Percentiles rank a stretch among this genome's conserved stretches.
These are phyloP conservation scores for Megamerina dolium DNA, from an alignment of 2,888 invertebrate species.

Conservation along the genomic window DNA sequence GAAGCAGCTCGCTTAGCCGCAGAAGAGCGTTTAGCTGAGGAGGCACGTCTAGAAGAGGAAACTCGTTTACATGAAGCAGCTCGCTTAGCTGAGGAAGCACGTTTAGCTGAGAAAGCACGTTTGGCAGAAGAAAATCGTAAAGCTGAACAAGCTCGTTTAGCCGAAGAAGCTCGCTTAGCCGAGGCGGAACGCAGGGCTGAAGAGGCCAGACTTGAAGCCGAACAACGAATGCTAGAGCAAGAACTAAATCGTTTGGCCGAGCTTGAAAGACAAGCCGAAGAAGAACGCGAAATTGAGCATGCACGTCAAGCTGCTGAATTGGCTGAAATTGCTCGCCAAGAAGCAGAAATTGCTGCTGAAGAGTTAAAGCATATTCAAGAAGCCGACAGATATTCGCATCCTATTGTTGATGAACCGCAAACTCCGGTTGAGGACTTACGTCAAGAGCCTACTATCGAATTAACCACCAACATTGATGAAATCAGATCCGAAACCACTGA, in stretches of 20 bases:
- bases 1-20: conserved; percentile 49
- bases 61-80: conserved; percentile 48
- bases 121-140: conserved; percentile 47
- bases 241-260: conserved; percentile 52
- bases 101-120: conserved; percentile 48
- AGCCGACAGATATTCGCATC: conserved; percentile 26
- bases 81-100: conserved; percentile 47
- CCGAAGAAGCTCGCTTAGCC: conserved; percentile 50
- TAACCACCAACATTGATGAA: conserved; percentile 28
- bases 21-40: conserved; percentile 43
- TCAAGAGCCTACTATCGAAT: conserved; percentile 31
- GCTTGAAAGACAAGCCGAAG: conserved; percentile 52
- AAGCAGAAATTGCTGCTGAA: conserved; percentile 57
- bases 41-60: conserved; percentile 15
- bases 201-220: conserved; percentile 51
- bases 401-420: conserved; percentile 46
- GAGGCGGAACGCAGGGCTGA: conserved; percentile 49
- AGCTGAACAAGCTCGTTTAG: conserved; percentile 49
- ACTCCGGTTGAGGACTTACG: conserved; percentile 28
- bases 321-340: conserved; percentile 61
- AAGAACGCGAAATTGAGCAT: conserved; percentile 59
- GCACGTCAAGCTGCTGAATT: conserved; percentile 67
- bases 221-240: conserved; percentile 51
- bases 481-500: conserved; percentile 20
- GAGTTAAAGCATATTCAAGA: conserved; percentile 50